Conservation (phyloP, 1,140 invertebrate species). For the Drosophila nigromelanica region DNA sequence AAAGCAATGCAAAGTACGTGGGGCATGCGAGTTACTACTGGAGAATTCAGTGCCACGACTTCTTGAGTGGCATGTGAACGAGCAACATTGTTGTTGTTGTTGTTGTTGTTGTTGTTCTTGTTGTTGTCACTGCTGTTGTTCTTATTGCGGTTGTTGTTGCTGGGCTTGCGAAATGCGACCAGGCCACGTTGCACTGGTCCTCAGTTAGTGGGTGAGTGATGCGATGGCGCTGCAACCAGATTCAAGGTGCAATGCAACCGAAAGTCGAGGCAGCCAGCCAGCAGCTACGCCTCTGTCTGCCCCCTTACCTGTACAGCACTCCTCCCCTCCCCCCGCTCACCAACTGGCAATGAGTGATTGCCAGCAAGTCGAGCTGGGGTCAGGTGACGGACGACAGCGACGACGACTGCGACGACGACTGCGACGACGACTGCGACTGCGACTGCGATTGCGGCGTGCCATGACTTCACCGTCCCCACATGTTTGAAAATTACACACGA, state of each 20-base stretch:
- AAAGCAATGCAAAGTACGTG: constrained; percentile 45
- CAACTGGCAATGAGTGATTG: constrained; percentile 66
- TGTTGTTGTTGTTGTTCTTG: background rate
- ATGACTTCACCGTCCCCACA: constrained; percentile 51
- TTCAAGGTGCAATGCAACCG: constrained; percentile 71
- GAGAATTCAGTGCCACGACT: constrained; percentile 71
- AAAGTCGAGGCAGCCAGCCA: constrained; percentile 43
- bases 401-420: constrained; percentile 18
- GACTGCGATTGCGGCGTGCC: constrained; percentile 28
- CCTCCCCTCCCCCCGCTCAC: constrained; percentile 20
- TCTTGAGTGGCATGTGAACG: constrained; percentile 80
- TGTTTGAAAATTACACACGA: constrained; percentile 81
- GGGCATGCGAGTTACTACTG: constrained; percentile 49
- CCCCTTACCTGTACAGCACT: background rate
- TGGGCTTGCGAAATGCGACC: constrained; percentile 58
- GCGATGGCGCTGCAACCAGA: constrained; percentile 50
- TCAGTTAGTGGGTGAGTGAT: constrained; percentile 76
- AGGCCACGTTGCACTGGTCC: constrained; percentile 41
- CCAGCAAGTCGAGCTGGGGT: constrained; percentile 64
- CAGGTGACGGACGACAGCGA: constrained; percentile 67
- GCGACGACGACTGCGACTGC: constrained; percentile 15
- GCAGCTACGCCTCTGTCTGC: constrained; percentile 37
- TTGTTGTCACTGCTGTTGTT: constrained; percentile 20
- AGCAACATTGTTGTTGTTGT: constrained; percentile 30
- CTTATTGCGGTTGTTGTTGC: constrained; percentile 12